A percentile compares a stretch with the other conserved stretches of the same genome.
Evolutionary conservation across 2,113 vertebrate species (phyloP).

Genomic region (Brachyistius frenatus): DNA sequence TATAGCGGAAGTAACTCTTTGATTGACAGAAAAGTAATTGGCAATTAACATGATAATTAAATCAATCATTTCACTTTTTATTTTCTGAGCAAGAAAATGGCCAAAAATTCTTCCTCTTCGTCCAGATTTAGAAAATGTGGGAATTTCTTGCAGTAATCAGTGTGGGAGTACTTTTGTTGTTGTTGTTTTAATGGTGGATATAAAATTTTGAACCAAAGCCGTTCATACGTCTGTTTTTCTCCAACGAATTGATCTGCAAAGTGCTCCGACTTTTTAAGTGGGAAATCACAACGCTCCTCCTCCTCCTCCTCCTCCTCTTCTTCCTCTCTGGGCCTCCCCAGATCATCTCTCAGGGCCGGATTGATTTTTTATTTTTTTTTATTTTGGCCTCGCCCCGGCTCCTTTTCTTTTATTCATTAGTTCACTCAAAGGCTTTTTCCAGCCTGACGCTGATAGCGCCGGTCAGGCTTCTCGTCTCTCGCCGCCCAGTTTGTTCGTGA

Average conservation of each 20-base stretch:
- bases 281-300: conserved; percentile 14
- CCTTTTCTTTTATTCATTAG: conserved; percentile 74
- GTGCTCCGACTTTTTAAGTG: conserved; percentile 27
- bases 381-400: conserved; percentile 9
- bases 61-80: no score
- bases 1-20: no score
- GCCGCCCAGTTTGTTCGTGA: conserved; percentile 55
- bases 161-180: not conserved
- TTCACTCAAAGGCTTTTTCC: conserved; percentile 53
- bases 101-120: no score
- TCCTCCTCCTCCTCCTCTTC: not conserved
- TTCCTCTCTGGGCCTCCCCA: conserved; percentile 7
- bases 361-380: conserved; percentile 65
- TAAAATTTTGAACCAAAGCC: not conserved
- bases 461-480: conserved; percentile 66
- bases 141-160: not conserved
- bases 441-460: conserved; percentile 65
- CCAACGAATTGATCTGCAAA: conserved; percentile 36
- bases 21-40: no score
- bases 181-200: not conserved
- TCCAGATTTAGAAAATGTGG: no score
- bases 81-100: no score
- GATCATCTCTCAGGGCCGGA: conserved; percentile 42
- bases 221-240: conserved; percentile 18
- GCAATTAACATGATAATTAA: no score